Conservation (phyloP, 2,113 vertebrate genomes). For the Mesitornis unicolor region DNA sequence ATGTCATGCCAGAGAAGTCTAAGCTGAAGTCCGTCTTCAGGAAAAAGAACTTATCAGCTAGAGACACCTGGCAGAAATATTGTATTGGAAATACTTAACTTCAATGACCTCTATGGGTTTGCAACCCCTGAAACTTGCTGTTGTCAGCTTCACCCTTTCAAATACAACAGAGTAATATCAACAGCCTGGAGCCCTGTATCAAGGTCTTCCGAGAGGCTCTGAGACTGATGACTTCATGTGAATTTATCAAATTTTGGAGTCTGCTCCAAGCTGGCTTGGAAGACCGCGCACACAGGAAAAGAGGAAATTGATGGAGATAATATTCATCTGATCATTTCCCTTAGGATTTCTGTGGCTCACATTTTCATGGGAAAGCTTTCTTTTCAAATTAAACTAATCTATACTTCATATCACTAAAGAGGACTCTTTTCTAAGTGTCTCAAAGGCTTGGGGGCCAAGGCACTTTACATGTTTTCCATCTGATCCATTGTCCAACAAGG, state of each 20-base stretch:
- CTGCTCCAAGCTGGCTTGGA: not conserved
- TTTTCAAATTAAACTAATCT: constrained; percentile 19
- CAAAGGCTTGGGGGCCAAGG: not conserved
- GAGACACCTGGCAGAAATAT: not conserved
- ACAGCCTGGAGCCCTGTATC: not conserved
- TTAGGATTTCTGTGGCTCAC: not conserved
- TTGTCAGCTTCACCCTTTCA: not conserved
- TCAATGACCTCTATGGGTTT: not conserved
- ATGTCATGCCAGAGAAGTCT: not conserved
- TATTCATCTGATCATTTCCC: constrained; percentile 26
- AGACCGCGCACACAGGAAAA: not conserved
- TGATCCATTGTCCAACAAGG: not conserved
- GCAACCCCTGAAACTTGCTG: not conserved
- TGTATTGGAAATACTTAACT: not conserved
- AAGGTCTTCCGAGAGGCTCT: not conserved
- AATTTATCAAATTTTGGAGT: constrained; percentile 34
- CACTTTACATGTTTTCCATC: not conserved
- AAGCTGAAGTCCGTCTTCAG: not conserved
- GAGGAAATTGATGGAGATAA: constrained; percentile 28
- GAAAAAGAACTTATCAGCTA: not conserved
- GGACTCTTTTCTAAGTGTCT: not conserved
- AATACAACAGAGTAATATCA: not conserved
- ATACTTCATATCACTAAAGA: not conserved
- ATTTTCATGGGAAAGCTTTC: constrained; percentile 50
- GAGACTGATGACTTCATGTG: constrained; percentile 21